Percentiles rank a stretch among this genome's conserved stretches.
Conservation (phyloP, 2,113 vertebrate species). For the Cairina moschata region DNA sequence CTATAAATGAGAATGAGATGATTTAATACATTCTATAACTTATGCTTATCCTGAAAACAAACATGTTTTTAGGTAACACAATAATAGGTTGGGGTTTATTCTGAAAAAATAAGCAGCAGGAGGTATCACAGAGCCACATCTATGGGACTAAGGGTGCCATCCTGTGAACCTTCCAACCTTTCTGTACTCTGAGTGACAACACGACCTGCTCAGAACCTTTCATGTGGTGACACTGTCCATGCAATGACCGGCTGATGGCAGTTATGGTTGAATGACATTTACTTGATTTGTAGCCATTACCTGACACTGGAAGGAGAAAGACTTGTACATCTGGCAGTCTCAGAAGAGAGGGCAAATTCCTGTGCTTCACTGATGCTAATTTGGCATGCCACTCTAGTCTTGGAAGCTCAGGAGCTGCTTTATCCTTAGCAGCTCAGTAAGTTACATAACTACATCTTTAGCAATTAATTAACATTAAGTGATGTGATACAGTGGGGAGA, state of each 20-base stretch:
- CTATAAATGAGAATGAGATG: not conserved
- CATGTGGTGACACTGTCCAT: not conserved
- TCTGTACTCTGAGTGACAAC: rapidly evolving
- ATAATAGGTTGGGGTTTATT: not conserved
- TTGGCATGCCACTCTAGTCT: not conserved
- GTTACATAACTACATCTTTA: conserved; percentile 61
- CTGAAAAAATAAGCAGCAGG: not conserved
- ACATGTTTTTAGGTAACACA: not conserved
- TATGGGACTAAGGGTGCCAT: not conserved
- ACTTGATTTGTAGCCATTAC: not conserved
- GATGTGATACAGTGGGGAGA: conserved; percentile 59
- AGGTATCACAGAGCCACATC: not conserved
- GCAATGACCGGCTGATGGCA: not conserved
- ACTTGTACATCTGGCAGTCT: conserved; percentile 24
- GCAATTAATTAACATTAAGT: conserved; percentile 65
- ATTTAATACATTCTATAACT: not conserved
- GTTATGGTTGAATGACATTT: not conserved
- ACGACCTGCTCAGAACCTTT: not conserved
- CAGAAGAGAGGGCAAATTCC: conserved; percentile 36
- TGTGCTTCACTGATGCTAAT: conserved; percentile 28
- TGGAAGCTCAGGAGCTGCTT: conserved; percentile 18
- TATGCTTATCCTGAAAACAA: not conserved
- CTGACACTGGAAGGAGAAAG: not conserved
- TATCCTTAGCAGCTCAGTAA: conserved; percentile 44
- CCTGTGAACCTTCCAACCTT: not conserved